These are phyloP conservation scores for Himalopsyche japonica DNA, from an alignment of 2,888 invertebrate genomes.

Conservation along the genomic window DNA sequence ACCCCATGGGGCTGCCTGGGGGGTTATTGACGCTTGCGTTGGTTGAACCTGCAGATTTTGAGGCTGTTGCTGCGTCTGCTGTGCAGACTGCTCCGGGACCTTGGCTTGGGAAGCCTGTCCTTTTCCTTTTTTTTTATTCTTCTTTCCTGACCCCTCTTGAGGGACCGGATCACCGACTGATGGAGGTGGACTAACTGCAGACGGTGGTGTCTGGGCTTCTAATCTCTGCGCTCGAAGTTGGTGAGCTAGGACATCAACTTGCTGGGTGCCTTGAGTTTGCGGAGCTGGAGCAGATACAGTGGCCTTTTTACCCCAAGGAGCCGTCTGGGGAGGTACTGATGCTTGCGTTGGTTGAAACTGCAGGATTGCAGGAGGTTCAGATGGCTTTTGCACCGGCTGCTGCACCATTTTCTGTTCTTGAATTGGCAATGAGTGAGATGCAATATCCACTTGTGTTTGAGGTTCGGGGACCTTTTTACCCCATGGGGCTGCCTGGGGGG, in stretches of 20 bases:
- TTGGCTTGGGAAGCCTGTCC: neutral
- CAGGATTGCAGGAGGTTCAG: neutral
- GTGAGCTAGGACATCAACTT: neutral
- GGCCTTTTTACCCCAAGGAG: neutral
- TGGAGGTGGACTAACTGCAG: neutral
- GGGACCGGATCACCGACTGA: neutral
- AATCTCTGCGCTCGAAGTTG: neutral
- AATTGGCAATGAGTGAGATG: neutral
- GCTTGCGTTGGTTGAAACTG: neutral
- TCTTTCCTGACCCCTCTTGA: neutral
- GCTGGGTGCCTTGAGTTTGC: neutral
- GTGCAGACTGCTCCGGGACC: neutral
- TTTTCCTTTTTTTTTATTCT: neutral
- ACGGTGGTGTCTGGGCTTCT: neutral
- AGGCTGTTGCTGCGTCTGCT: constrained; percentile 13
- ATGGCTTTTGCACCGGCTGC: neutral
- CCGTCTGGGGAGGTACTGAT: neutral
- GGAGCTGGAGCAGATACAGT: neutral
- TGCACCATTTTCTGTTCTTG: neutral
- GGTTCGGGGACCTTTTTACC: neutral
- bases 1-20: neutral
- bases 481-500: neutral
- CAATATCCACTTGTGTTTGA: neutral
- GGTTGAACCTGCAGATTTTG: neutral
- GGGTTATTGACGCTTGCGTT: neutral